Evolutionary conservation across 2,888 invertebrate genomes (phyloP).

Genomic region (Leptura quadrifasciata): DNA sequence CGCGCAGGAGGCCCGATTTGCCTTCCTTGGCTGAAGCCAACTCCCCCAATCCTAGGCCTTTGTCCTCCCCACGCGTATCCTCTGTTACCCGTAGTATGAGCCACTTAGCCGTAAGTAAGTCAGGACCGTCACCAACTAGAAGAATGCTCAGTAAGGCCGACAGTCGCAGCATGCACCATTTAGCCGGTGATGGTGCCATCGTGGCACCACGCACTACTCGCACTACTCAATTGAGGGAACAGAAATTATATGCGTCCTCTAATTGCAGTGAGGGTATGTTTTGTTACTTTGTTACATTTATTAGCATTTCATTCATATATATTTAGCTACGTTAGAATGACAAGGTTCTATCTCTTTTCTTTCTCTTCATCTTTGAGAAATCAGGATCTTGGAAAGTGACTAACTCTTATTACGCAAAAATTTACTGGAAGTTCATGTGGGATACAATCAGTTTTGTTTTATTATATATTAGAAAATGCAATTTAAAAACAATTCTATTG

Average conservation of each 20-base stretch:
- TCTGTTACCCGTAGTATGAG: constrained; percentile 84
- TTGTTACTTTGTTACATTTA: constrained; percentile 35
- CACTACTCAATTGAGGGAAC: constrained; percentile 72
- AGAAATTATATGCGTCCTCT: constrained; percentile 69
- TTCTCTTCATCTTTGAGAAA: background rate
- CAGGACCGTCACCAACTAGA: constrained; percentile 71
- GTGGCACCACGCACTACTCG: constrained; percentile 70
- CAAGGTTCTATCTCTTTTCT: constrained; percentile 15
- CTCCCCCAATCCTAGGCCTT: constrained; percentile 65
- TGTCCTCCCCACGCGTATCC: constrained; percentile 68
- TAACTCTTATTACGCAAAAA: no score
- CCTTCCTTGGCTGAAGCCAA: constrained; percentile 70
- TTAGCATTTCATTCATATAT: constrained; percentile 18
- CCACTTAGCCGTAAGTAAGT: constrained; percentile 78
- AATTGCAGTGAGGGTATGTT: constrained; percentile 72
- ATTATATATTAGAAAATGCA: no score
- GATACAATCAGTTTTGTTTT: no score
- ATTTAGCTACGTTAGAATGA: background rate
- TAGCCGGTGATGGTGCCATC: constrained; percentile 67
- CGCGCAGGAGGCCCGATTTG: constrained; percentile 76
- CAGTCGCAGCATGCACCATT: constrained; percentile 73
- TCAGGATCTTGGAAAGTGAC: background rate
- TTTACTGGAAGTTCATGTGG: no score
- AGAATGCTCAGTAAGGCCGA: constrained; percentile 71
- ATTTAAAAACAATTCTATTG: no score